Evolutionary conservation across 1,140 invertebrate genomes (phyloP).

Genomic region (Andrena cerasifolii): DNA sequence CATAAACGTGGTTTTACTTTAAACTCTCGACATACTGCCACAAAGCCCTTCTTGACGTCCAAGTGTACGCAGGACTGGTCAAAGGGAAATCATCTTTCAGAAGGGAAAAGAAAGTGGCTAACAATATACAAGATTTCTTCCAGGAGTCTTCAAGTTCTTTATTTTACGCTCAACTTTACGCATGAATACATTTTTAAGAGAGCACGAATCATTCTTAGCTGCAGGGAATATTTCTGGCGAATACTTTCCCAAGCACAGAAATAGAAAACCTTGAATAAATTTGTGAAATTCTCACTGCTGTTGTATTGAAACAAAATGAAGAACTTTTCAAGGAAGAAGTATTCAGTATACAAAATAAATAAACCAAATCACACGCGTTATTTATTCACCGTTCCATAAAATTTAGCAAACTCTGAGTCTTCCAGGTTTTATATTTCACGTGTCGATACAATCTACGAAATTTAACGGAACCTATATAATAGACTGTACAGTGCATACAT

Average conservation of each 20-base stretch:
- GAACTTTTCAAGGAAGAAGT: no score
- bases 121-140: constrained; percentile 15
- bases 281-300: neutral
- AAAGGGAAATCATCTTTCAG: constrained; percentile 18
- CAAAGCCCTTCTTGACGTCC: neutral
- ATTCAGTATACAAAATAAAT: no score
- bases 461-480: no score
- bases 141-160: neutral
- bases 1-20: neutral
- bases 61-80: constrained; percentile 12
- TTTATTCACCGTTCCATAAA: no score
- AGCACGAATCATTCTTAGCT: neutral
- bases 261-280: neutral
- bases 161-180: neutral
- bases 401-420: no score
- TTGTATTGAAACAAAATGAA: neutral
- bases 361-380: no score
- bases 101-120: constrained; percentile 15
- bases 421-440: no score
- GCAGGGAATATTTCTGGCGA: neutral
- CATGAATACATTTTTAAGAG: neutral
- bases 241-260: neutral
- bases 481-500: no score
- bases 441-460: no score
- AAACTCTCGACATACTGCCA: neutral